A percentile compares a stretch with the other conserved stretches of the same genome.
Evolutionary conservation across 2,113 vertebrate species (phyloP).

Genomic region (Bos javanicus): DNA sequence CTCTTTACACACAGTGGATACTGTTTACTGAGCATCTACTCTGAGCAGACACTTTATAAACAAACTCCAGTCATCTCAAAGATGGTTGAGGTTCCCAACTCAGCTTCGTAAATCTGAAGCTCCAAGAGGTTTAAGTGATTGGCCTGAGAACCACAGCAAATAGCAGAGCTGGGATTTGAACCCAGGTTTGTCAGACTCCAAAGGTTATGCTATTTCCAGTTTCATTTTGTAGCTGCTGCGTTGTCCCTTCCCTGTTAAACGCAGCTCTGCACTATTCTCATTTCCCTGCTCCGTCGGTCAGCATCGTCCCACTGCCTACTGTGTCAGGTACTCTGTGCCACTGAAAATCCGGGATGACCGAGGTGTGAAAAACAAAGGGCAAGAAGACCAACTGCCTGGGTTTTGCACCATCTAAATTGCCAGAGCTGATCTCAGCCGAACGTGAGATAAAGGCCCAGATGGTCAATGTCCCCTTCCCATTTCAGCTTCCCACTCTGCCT

Average conservation of each 20-base stretch:
- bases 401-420: background rate
- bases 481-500: background rate
- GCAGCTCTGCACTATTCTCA: background rate
- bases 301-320: too few species aligned
- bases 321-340: too few species aligned
- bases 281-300: background rate
- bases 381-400: background rate
- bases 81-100: background rate
- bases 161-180: background rate
- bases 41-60: background rate
- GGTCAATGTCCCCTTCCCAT: background rate
- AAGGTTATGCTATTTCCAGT: background rate
- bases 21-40: background rate
- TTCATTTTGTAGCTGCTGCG: background rate
- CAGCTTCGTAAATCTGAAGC: background rate
- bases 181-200: background rate
- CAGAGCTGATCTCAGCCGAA: background rate
- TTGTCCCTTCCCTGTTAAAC: background rate
- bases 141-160: background rate
- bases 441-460: background rate
- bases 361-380: rapidly evolving
- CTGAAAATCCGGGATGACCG: background rate
- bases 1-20: background rate
- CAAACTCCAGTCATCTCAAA: background rate
- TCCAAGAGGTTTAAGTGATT: background rate